A percentile compares a stretch with the other conserved stretches of the same genome.
Evolutionary conservation across 2,797 vertebrate genomes (phyloP).

Genomic region (Odontamblyopus rebecca): DNA sequence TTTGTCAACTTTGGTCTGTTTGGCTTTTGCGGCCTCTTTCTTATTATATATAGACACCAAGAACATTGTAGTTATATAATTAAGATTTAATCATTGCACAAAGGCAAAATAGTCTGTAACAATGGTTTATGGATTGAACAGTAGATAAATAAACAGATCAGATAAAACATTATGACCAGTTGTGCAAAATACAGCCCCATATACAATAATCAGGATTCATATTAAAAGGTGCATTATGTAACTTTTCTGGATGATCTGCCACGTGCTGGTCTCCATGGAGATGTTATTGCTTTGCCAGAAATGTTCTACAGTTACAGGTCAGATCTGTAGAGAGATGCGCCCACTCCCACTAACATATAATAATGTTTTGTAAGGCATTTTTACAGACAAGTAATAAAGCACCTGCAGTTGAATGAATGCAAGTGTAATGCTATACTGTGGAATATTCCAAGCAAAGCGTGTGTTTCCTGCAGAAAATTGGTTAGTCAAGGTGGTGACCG

Average conservation of each 20-base stretch:
- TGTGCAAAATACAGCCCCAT: conserved; percentile 10
- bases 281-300: too few relatives aligned
- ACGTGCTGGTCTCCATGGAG: too few relatives aligned
- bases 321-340: not conserved
- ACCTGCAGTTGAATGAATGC: not conserved
- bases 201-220: not conserved
- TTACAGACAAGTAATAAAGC: too few relatives aligned
- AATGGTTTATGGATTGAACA: conserved; percentile 27
- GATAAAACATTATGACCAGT: not conserved
- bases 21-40: conserved; percentile 7
- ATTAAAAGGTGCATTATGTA: not conserved
- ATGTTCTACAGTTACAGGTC: not conserved
- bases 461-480: too few relatives aligned
- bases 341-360: too few relatives aligned
- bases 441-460: not conserved
- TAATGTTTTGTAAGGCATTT: too few relatives aligned
- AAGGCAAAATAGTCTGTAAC: conserved; percentile 18
- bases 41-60: not conserved
- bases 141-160: conserved; percentile 9
- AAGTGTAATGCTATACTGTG: not conserved
- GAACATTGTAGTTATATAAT: conserved; percentile 30
- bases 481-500: too few relatives aligned
- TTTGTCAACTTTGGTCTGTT: not conserved
- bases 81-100: conserved; percentile 37
- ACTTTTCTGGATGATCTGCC: not conserved